These are phyloP conservation scores for Oligia fasciuncula DNA, from an alignment of 2,888 invertebrate species.

Conservation along the genomic window DNA sequence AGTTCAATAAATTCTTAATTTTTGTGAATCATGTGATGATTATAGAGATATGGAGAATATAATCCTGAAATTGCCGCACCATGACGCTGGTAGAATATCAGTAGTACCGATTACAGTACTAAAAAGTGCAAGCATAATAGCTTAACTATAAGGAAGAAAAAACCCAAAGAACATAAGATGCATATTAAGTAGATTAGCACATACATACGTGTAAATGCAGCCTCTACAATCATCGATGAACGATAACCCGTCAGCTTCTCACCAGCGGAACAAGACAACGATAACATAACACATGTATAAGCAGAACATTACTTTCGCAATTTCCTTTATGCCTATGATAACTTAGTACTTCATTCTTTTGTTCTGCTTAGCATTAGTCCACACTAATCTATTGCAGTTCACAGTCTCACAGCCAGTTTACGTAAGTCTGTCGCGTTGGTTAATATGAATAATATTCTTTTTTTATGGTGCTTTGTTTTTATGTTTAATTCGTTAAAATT, in stretches of 20 bases:
- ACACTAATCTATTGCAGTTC: conserved; percentile 65
- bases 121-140: not conserved
- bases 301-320: conserved; percentile 58
- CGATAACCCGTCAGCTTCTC: conserved; percentile 50
- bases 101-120: not conserved
- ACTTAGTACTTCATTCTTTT: conserved; percentile 66
- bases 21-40: not conserved
- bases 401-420: conserved; percentile 62
- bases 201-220: conserved; percentile 1
- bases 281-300: conserved; percentile 45
- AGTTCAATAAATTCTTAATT: not conserved
- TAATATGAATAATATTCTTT: conserved; percentile 60
- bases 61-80: not conserved
- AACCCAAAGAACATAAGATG: not conserved
- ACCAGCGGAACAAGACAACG: conserved; percentile 29
- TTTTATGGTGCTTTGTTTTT: conserved; percentile 63
- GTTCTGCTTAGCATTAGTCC: conserved; percentile 64
- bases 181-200: conserved; percentile 12
- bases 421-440: conserved; percentile 64
- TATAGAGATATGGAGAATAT: too few relatives aligned
- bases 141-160: not conserved
- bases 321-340: conserved; percentile 48
- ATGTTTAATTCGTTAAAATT: conserved; percentile 62
- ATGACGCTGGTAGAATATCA: not conserved
- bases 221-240: conserved; percentile 42